A percentile compares a stretch with the other conserved stretches of the same genome.
These are phyloP conservation scores for Potamarius usumacintae DNA, from an alignment of 2,113 vertebrate species.

Conservation along the genomic window DNA sequence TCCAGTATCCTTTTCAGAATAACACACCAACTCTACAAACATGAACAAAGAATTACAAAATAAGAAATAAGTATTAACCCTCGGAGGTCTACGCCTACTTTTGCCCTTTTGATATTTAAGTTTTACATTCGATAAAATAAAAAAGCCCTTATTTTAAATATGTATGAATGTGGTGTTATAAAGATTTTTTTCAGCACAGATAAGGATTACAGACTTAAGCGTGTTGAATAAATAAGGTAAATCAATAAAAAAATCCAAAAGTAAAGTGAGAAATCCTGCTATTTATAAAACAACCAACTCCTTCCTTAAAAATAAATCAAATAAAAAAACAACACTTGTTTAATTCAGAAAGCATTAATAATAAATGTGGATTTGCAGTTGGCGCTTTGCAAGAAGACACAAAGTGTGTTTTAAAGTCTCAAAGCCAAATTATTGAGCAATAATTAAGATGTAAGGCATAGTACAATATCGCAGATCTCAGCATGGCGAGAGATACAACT, in stretches of 20 bases:
- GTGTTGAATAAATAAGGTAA: not conserved
- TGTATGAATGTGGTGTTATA: not conserved
- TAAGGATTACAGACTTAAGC: not conserved
- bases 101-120: no score
- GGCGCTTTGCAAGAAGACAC: not conserved
- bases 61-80: not conserved
- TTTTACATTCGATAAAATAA: not conserved
- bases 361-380: not conserved
- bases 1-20: slow-evolving; percentile 82
- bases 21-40: slow-evolving; percentile 83
- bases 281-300: not conserved
- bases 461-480: not conserved
- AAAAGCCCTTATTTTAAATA: not conserved
- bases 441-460: not conserved
- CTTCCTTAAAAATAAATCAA: not conserved
- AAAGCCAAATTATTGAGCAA: not conserved
- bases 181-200: not conserved
- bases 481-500: not conserved
- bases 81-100: not conserved
- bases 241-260: not conserved
- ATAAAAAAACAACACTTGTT: not conserved
- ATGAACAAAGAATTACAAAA: not conserved
- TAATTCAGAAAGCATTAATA: not conserved
- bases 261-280: not conserved
- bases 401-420: not conserved